A percentile compares a stretch with the other conserved stretches of the same genome.
Evolutionary conservation across 2,888 invertebrate genomes (phyloP).

Genomic region (Troides aeacus): DNA sequence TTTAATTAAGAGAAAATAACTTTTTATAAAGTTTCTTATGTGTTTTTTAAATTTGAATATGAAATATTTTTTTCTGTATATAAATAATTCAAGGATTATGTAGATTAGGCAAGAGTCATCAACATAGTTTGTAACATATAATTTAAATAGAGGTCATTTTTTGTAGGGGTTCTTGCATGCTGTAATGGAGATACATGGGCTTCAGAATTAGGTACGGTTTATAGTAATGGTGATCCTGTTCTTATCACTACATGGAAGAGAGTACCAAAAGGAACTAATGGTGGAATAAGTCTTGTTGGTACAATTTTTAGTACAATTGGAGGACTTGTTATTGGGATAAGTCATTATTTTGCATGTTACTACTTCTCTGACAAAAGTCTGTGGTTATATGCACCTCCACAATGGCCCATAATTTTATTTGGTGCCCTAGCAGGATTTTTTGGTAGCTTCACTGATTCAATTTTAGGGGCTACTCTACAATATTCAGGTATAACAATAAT

Average conservation of each 20-base stretch:
- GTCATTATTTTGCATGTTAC: constrained; percentile 84
- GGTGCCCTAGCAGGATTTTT: constrained; percentile 87
- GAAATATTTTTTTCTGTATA: neutral
- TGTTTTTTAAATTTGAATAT: too few species aligned
- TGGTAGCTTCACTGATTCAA: constrained; percentile 90
- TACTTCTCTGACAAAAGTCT: constrained; percentile 81
- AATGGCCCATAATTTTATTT: constrained; percentile 88
- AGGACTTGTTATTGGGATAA: constrained; percentile 85
- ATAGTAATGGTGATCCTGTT: constrained; percentile 84
- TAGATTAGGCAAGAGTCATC: neutral
- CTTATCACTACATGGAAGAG: constrained; percentile 86
- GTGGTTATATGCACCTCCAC: constrained; percentile 82
- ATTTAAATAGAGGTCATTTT: neutral
- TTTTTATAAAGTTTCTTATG: too few species aligned
- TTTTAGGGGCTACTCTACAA: constrained; percentile 91
- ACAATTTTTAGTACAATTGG: constrained; percentile 81
- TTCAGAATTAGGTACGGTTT: constrained; percentile 90
- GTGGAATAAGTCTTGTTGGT: constrained; percentile 86
- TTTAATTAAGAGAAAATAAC: too few species aligned
- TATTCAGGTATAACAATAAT: constrained; percentile 83
- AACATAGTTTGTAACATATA: neutral
- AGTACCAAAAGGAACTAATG: constrained; percentile 94
- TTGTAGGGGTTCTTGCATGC: constrained; percentile 85
- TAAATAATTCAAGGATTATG: neutral
- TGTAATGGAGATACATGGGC: constrained; percentile 95